Conservation (phyloP, 2,888 invertebrate genomes). For the Globia sparganii region DNA sequence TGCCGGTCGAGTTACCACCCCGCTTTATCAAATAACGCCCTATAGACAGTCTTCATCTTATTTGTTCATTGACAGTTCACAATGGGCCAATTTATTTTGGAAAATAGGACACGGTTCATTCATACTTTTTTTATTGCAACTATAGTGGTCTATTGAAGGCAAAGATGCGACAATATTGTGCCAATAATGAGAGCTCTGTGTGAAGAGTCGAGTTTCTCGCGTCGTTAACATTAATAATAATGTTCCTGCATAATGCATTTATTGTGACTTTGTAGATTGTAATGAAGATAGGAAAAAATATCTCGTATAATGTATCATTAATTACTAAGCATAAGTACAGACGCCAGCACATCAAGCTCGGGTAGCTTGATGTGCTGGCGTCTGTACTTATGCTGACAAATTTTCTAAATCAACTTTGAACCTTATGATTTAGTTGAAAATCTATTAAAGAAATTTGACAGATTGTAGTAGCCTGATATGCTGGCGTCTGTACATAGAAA, state of each 20-base stretch:
- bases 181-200: slow-evolving; percentile 58
- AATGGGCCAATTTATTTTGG: slow-evolving; percentile 74
- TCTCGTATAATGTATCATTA: neutral
- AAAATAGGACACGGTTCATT: slow-evolving; percentile 68
- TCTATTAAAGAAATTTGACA: no score
- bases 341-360: no score
- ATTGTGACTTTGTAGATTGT: slow-evolving; percentile 51
- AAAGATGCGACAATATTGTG: slow-evolving; percentile 58
- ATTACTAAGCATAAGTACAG: neutral
- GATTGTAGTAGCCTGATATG: no score
- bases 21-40: slow-evolving; percentile 80
- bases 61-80: slow-evolving; percentile 81
- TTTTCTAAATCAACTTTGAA: no score
- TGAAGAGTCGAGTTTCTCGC: slow-evolving; percentile 45
- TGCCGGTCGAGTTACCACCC: slow-evolving; percentile 82
- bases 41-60: slow-evolving; percentile 80
- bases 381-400: no score
- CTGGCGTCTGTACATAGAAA: no score
- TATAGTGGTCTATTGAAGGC: slow-evolving; percentile 62
- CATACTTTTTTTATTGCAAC: slow-evolving; percentile 58
- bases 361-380: no score
- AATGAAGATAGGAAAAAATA: slow-evolving; percentile 14
- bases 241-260: slow-evolving; percentile 51
- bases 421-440: no score
- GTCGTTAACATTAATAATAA: slow-evolving; percentile 40